Percentiles rank a stretch among this genome's conserved stretches.
These are phyloP conservation scores for Ormyrus thymus DNA, from an alignment of 2,888 invertebrate genomes.

Conservation along the genomic window DNA sequence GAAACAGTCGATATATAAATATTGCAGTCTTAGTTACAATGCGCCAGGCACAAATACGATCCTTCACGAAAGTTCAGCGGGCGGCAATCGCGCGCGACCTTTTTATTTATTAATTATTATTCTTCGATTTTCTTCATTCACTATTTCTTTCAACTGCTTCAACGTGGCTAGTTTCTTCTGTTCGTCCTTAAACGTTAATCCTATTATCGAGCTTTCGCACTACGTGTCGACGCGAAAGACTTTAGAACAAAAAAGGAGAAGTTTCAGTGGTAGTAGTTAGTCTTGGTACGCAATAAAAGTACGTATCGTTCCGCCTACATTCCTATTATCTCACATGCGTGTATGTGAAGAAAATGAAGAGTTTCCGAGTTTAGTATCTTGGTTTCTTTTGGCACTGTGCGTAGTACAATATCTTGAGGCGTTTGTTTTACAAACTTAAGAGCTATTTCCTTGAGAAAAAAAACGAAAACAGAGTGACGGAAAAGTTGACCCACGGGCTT, in stretches of 20 bases:
- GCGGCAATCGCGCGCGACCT: slow-evolving; percentile 46
- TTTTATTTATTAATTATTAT: slow-evolving; percentile 30
- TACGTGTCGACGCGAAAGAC: slow-evolving; percentile 29
- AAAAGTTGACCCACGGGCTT: slow-evolving; percentile 41
- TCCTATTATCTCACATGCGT: slow-evolving; percentile 9
- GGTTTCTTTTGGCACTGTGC: slow-evolving; percentile 54
- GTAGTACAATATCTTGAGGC: slow-evolving; percentile 28
- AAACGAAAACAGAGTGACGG: slow-evolving; percentile 8
- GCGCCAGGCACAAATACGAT: slow-evolving; percentile 22
- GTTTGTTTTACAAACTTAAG: slow-evolving; percentile 43
- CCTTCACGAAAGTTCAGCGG: slow-evolving; percentile 52
- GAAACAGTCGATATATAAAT: slow-evolving; percentile 56
- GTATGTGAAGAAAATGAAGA: slow-evolving; percentile 24
- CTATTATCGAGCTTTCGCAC: slow-evolving; percentile 48
- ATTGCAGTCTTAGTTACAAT: slow-evolving; percentile 57
- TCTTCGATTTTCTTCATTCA: slow-evolving; percentile 29
- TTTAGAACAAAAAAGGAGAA: slow-evolving; percentile 15
- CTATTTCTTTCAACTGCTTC: slow-evolving; percentile 48
- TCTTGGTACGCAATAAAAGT: slow-evolving; percentile 37
- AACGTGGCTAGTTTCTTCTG: slow-evolving; percentile 53
- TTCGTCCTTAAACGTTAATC: slow-evolving; percentile 48
- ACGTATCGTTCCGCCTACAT: slow-evolving; percentile 38
- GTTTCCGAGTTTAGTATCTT: neutral
- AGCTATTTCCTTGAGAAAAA: slow-evolving; percentile 14
- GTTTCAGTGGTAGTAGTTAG: slow-evolving; percentile 17